Conservation (phyloP, 2,888 invertebrate species). For the Brachyptera putata region DNA sequence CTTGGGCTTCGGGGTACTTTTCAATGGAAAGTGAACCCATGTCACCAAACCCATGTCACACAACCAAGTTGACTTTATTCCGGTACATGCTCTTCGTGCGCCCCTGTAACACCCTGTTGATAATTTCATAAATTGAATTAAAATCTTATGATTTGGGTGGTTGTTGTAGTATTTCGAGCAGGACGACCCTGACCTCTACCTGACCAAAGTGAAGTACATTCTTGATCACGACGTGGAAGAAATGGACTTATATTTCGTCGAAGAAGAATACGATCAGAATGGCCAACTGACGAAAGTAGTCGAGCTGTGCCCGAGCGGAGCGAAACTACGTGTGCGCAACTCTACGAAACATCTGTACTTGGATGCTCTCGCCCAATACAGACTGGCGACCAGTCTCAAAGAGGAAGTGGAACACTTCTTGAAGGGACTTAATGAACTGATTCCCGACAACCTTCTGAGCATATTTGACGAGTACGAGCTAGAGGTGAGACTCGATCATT, state of each 20-base stretch:
- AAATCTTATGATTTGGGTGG: too few species aligned
- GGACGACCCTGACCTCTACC: conserved; percentile 89
- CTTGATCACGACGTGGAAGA: conserved; percentile 82
- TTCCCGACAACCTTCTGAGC: conserved; percentile 87
- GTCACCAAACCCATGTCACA: too few species aligned
- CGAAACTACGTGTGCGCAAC: conserved; percentile 69
- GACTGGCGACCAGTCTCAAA: conserved; percentile 74
- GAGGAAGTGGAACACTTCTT: conserved; percentile 84
- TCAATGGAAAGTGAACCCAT: too few species aligned
- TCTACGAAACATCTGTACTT: conserved; percentile 75
- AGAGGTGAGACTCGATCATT: conserved; percentile 59
- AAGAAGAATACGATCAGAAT: conserved; percentile 77
- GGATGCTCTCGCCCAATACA: conserved; percentile 84
- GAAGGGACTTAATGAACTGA: conserved; percentile 83
- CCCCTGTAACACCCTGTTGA: too few species aligned
- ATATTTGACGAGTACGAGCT: conserved; percentile 96
- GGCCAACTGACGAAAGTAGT: conserved; percentile 72
- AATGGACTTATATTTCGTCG: conserved; percentile 82
- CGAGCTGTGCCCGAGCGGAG: conserved; percentile 80
- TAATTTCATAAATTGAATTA: too few species aligned
- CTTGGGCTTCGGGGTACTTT: too few species aligned
- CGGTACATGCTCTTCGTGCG: too few species aligned
- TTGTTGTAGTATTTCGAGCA: conserved; percentile 88
- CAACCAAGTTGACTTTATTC: too few species aligned
- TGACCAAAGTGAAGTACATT: conserved; percentile 90